Percentiles rank a stretch among this genome's conserved stretches.
Evolutionary conservation across 2,888 invertebrate genomes (phyloP).

Genomic region (Rotaria socialis): DNA sequence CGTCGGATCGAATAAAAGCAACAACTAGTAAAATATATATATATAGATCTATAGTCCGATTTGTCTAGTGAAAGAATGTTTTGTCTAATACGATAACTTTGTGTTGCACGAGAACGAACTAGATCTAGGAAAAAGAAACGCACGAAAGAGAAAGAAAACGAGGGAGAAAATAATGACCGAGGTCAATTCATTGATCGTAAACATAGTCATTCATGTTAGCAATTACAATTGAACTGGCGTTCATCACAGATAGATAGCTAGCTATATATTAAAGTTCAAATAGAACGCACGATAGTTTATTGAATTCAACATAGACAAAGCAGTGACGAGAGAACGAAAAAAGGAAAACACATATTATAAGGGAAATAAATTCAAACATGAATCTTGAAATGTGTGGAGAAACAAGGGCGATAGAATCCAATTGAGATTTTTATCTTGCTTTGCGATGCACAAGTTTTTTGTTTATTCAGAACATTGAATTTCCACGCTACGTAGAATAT

Average conservation of each 20-base stretch:
- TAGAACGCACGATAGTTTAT: neutral
- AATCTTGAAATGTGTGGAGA: neutral
- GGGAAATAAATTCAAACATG: neutral
- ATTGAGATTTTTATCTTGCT: neutral
- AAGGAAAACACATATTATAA: too few species aligned
- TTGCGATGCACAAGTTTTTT: too few species aligned
- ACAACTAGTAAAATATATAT: neutral
- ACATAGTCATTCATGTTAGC: neutral
- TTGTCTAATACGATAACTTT: neutral
- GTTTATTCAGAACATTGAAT: too few species aligned
- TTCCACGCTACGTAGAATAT: too few species aligned
- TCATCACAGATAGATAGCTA: neutral
- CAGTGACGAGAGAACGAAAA: neutral
- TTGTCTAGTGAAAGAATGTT: neutral
- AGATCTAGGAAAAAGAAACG: neutral
- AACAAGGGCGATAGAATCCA: neutral
- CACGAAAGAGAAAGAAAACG: neutral
- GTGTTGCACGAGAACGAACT: neutral
- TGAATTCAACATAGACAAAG: neutral
- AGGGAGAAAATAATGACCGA: neutral
- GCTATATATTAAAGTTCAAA: neutral
- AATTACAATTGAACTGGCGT: neutral
- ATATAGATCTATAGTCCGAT: neutral
- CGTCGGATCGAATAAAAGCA: neutral
- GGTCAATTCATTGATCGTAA: neutral